Conservation (phyloP, 2,888 invertebrate genomes). For the Hirtodrosophila duncani region DNA sequence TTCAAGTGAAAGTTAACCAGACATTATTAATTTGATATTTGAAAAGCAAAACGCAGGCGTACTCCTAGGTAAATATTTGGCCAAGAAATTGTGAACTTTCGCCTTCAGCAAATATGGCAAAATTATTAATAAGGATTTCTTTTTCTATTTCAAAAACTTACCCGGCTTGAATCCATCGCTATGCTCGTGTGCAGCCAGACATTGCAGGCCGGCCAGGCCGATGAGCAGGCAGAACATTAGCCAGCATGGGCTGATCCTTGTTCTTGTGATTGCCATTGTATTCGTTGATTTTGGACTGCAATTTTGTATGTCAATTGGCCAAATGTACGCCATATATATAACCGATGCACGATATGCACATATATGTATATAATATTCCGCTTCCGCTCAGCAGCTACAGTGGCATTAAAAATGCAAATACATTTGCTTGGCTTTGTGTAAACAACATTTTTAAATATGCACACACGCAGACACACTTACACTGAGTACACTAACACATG, state of each 20-base stretch:
- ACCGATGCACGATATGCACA: not conserved
- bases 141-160: constrained; percentile 40
- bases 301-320: constrained; percentile 26
- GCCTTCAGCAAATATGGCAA: not conserved
- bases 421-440: constrained; percentile 47
- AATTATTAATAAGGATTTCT: too few relatives aligned
- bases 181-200: constrained; percentile 75
- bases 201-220: constrained; percentile 39
- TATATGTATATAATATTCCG: constrained; percentile 5
- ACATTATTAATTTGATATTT: too few relatives aligned
- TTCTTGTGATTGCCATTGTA: constrained; percentile 7
- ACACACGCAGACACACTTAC: constrained; percentile 14
- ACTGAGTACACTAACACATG: too few relatives aligned
- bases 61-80: too few relatives aligned
- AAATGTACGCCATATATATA: not conserved
- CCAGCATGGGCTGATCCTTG: constrained; percentile 31
- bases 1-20: too few relatives aligned
- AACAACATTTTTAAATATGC: constrained; percentile 42
- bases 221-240: constrained; percentile 60
- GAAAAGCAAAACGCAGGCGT: too few relatives aligned
- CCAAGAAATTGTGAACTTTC: too few relatives aligned
- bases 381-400: constrained; percentile 26
- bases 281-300: constrained; percentile 8
- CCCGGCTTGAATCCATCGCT: constrained; percentile 78
- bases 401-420: constrained; percentile 52